Evolutionary conservation across 2,888 invertebrate species (phyloP).

Genomic region (Pyrrhia umbra): DNA sequence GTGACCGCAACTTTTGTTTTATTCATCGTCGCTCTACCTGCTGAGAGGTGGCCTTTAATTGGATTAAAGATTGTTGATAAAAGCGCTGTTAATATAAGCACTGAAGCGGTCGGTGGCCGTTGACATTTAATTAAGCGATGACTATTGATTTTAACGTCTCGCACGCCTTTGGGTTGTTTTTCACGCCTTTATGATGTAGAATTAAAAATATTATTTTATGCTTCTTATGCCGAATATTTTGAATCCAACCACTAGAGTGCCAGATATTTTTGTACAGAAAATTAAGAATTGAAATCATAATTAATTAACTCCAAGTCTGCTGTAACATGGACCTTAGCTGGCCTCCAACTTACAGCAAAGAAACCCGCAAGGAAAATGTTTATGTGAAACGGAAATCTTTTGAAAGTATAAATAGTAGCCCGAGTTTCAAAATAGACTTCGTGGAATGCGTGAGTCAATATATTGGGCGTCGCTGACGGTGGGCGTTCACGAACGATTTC

Average conservation of each 20-base stretch:
- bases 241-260: background rate
- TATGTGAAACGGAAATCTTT: slow-evolving; percentile 39
- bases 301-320: too few species aligned
- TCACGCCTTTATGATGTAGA: slow-evolving; percentile 32
- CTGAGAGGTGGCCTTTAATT: slow-evolving; percentile 84
- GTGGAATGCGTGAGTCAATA: slow-evolving; percentile 60
- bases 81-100: slow-evolving; percentile 82
- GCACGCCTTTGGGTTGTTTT: slow-evolving; percentile 65
- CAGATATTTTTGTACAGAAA: background rate
- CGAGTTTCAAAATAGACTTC: slow-evolving; percentile 52
- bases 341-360: too few species aligned
- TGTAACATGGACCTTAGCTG: too few species aligned
- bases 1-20: slow-evolving; percentile 82
- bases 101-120: slow-evolving; percentile 67
- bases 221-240: background rate
- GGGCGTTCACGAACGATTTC: slow-evolving; percentile 54
- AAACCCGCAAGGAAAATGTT: slow-evolving; percentile 1
- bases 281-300: too few species aligned
- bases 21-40: slow-evolving; percentile 82
- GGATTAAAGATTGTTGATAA: slow-evolving; percentile 88
- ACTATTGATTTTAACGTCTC: slow-evolving; percentile 76
- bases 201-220: slow-evolving; percentile 12
- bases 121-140: slow-evolving; percentile 83
- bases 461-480: slow-evolving; percentile 57
- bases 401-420: slow-evolving; percentile 31